These are phyloP conservation scores for Uromys caudimaculatus DNA, from an alignment of 2,797 vertebrate species.

Conservation along the genomic window DNA sequence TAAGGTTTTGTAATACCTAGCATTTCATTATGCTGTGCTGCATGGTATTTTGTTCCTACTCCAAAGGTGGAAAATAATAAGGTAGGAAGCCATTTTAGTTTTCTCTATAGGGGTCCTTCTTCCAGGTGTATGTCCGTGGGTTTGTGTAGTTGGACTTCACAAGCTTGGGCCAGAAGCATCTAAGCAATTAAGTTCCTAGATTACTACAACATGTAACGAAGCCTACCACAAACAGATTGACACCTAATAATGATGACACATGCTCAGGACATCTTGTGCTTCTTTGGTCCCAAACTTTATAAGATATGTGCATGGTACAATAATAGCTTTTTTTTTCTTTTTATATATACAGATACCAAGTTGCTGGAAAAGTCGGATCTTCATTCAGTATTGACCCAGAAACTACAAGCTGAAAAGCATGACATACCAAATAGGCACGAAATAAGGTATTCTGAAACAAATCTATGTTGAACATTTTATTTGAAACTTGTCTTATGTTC, in stretches of 20 bases:
- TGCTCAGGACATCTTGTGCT: neutral
- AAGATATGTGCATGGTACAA: neutral
- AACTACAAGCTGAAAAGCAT: conserved; percentile 95
- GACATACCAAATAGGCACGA: conserved; percentile 94
- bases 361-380: conserved; percentile 96
- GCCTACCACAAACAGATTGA: neutral
- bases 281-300: neutral
- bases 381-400: conserved; percentile 94
- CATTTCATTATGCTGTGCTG: neutral
- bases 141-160: neutral
- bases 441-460: conserved; percentile 88
- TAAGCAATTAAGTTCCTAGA: neutral
- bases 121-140: neutral
- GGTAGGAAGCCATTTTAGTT: neutral
- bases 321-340: conserved; percentile 4
- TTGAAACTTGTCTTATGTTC: conserved; percentile 1
- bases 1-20: neutral
- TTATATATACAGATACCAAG: conserved; percentile 91
- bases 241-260: neutral
- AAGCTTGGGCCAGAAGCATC: neutral
- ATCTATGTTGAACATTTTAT: neutral
- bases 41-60: neutral
- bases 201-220: neutral
- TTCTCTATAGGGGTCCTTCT: neutral
- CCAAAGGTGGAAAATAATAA: neutral